Evolutionary conservation across 92 coral and sea anemone species (phyloP), one percentile per base, ranked within the genome.

Genomic region (Porites evermanni): DNA sequence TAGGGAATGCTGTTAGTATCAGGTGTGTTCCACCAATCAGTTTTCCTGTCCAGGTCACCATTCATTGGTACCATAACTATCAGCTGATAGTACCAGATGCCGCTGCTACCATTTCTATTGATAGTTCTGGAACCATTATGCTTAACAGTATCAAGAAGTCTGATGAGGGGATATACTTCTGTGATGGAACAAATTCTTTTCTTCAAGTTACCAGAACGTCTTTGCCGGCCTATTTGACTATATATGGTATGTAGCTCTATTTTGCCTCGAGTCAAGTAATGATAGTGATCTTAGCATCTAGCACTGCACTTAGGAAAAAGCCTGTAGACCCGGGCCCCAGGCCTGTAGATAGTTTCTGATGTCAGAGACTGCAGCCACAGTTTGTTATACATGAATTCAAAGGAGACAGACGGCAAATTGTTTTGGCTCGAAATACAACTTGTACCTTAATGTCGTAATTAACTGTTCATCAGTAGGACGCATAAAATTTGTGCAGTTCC

Each of bases 91-190:
- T 81, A 64, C 79, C 90, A 64, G 71, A 87, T 12, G 51, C 88
- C 64, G 94, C 86, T 64, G 47, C 88, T 63, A 93, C 86, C 58
- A 60, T 91, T 60, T 81, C 90, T 56, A 88, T 95, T 51, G 89
- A 88, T 58, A 85, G 93, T 73, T 80, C 94, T 17, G 99, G 99
- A 26, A 88, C 97, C 47, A 70, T 97, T 74, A 87, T 82, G 12
- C 82, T 97, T 26, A 69, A 70, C 17, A 90, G 94, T 7, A 84
- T 93, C 38, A 90, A 90, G 73, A 97, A 97, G 24, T 83, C 97
- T 11, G 99, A 97, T 79, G 97, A 97, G 87, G 99, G 98, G n/a
- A 84, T 78, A 19, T 97, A 95, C 84, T 91, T 97, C 88, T 97
- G 99, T 53, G 95, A 91, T 80, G 99, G 92, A 38, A 87, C 74